Evolutionary conservation across 92 coral and sea anemone species (phyloP), one percentile per base, ranked within the genome.

Genomic region (Galaxea fascicularis): DNA sequence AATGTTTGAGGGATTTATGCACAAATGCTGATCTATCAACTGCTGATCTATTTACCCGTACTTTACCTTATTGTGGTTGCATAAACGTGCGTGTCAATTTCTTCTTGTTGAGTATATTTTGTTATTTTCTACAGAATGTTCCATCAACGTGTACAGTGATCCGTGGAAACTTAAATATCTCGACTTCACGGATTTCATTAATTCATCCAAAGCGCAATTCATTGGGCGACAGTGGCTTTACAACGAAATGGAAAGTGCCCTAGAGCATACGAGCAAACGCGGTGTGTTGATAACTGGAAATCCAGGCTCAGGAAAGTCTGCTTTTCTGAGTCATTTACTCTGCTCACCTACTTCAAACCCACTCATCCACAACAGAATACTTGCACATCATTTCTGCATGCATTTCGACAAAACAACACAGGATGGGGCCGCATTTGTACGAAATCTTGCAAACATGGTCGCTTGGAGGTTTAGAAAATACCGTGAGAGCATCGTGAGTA

Each of bases 331-430:
- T 8, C 79, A 93, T 28, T 82, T 95, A n/a, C 89, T 95, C 74
- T 93, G 98, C 74, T 93, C 98, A 0, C 65, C 83, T 26, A 75
- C 80, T 0, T 89, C 98, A 46, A 95, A 95, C 78, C 85, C 83
- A 29, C 27, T 80, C 13, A 85, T 95, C n/a, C 94, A 95, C 75
- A 85, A 75, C 70, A 87, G 89, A 68, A 88, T 95, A 28, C 87
- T 94, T 59, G 98, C 90, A 15, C 93, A 87, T 80, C 98, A 95
- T 56, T 63, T 95, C 46, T 95, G 98, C 45, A 91, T 87, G 41
- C 85, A 88, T 70, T 91, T 89, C 9, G 82, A 88, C 63, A 93
- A 80, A 84, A 84, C 86, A 29, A 95, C 93, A 21, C 93, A 71
- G 66, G 84, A 85, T 71, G 92, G 87, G 2, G 98, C 93, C 30